A percentile compares a stretch with the other conserved stretches of the same genome.
Evolutionary conservation across 1,140 invertebrate genomes (phyloP).

Genomic region (Sogatella furcifera): DNA sequence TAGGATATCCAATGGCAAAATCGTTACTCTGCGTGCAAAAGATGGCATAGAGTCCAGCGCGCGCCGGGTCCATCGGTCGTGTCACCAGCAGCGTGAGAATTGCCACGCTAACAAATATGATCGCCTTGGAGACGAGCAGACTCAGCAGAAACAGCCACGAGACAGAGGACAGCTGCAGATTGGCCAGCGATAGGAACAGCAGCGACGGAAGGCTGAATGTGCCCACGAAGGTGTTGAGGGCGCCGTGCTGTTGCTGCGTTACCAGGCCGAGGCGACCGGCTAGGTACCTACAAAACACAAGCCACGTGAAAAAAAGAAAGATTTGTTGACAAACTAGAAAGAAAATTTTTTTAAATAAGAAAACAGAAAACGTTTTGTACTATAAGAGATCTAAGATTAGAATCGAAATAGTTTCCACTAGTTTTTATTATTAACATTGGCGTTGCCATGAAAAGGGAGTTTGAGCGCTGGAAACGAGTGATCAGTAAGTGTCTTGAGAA

Average conservation of each 20-base stretch:
- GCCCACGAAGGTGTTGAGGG: constrained; percentile 85
- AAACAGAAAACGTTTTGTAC: no score
- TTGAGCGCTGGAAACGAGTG: no score
- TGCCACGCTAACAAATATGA: constrained; percentile 75
- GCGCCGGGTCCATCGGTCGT: constrained; percentile 66
- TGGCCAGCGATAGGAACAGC: constrained; percentile 82
- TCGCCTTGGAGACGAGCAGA: constrained; percentile 73
- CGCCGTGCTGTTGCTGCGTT: constrained; percentile 74
- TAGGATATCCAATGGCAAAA: constrained; percentile 93
- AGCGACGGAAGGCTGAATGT: constrained; percentile 85
- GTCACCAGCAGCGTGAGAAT: constrained; percentile 67
- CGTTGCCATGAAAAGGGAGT: no score
- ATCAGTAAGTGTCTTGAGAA: no score
- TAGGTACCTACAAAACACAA: constrained; percentile 76
- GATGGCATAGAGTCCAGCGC: constrained; percentile 84
- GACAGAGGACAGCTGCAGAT: constrained; percentile 69
- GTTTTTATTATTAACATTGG: no score
- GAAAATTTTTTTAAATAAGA: no score
- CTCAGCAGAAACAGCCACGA: constrained; percentile 85
- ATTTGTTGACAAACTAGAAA: no score
- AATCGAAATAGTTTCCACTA: no score
- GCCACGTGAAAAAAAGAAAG: no score
- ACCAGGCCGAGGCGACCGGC: constrained; percentile 79
- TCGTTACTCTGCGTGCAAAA: constrained; percentile 97
- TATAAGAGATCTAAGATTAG: no score